Percentiles rank a stretch among this genome's conserved stretches.
Conservation (phyloP, 2,888 invertebrate species). For the Dasypogon diadema region DNA sequence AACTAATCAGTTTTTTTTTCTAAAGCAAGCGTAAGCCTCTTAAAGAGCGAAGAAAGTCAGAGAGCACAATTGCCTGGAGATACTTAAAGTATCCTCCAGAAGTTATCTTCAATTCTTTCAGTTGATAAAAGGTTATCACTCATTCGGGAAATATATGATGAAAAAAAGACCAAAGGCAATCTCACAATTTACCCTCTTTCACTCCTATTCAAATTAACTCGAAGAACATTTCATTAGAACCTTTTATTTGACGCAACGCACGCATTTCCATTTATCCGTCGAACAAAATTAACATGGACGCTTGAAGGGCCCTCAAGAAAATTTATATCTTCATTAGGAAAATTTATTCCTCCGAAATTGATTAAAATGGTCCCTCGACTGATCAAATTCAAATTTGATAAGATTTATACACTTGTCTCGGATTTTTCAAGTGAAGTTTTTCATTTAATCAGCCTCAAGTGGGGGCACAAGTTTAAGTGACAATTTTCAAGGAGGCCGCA, state of each 20-base stretch:
- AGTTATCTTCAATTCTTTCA: neutral
- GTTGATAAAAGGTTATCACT: neutral
- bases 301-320: conserved; percentile 54
- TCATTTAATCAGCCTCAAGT: neutral
- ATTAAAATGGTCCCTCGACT: conserved; percentile 59
- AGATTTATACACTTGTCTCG: conserved; percentile 11
- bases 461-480: neutral
- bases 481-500: no score
- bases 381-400: conserved; percentile 46
- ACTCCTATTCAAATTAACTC: neutral
- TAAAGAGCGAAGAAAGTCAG: no score
- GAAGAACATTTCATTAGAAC: neutral
- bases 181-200: conserved; percentile 22
- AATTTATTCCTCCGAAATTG: conserved; percentile 68
- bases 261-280: neutral
- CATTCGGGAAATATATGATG: neutral
- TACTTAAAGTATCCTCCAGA: no score
- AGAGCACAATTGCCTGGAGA: no score
- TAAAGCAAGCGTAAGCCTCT: no score
- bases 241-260: neutral
- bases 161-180: conserved; percentile 7
- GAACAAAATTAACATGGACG: conserved; percentile 1
- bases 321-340: conserved; percentile 67
- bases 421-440: neutral
- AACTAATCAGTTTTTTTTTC: no score